Evolutionary conservation across 1,140 invertebrate species (phyloP).

Genomic region (Samia ricini): DNA sequence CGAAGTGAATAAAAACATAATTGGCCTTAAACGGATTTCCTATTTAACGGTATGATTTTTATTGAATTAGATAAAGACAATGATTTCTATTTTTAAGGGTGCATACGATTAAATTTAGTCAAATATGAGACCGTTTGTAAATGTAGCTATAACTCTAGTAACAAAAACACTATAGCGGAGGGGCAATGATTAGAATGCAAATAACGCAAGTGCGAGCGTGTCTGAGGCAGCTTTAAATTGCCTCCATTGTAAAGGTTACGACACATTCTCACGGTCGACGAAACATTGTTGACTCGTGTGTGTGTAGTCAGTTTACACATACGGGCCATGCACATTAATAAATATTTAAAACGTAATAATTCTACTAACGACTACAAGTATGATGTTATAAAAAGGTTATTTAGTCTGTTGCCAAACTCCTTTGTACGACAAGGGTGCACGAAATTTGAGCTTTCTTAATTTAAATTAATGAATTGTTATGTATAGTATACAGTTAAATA

Average conservation of each 20-base stretch:
- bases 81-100: too few species aligned
- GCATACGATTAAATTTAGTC: too few species aligned
- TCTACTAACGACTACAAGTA: slow-evolving; percentile 9
- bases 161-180: neutral
- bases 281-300: slow-evolving; percentile 30
- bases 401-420: neutral
- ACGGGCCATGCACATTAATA: slow-evolving; percentile 40
- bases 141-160: neutral
- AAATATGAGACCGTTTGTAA: neutral
- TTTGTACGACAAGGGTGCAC: slow-evolving; percentile 7
- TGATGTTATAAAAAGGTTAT: neutral
- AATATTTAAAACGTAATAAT: slow-evolving; percentile 10
- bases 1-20: too few species aligned
- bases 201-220: slow-evolving; percentile 50
- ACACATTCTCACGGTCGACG: slow-evolving; percentile 61
- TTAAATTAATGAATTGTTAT: neutral
- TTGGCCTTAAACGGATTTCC: too few species aligned
- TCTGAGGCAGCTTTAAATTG: slow-evolving; percentile 55
- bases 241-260: slow-evolving; percentile 56
- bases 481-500: neutral
- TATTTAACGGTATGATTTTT: too few species aligned
- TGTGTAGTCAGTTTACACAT: slow-evolving; percentile 30
- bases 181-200: slow-evolving; percentile 33
- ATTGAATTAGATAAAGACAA: too few species aligned
- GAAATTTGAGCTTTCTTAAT: neutral